Percentiles rank a stretch among this genome's conserved stretches.
These are phyloP conservation scores for Gandaritis pyraliata DNA, from an alignment of 2,888 invertebrate genomes.

Conservation along the genomic window DNA sequence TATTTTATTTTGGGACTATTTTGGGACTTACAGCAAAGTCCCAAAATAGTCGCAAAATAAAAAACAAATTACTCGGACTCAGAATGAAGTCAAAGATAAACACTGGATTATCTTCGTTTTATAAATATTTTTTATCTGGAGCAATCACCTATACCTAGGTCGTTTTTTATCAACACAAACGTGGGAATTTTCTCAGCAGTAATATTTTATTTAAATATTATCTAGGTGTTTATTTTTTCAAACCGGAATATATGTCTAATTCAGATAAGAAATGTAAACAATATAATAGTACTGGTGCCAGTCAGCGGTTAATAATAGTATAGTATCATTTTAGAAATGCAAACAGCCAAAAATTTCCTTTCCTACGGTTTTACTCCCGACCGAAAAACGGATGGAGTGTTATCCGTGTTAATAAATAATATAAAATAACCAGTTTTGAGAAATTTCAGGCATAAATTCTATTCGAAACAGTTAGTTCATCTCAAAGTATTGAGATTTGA, in stretches of 20 bases:
- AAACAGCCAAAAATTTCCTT: too few species aligned
- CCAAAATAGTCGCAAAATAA: background rate
- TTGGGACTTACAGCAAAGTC: too few species aligned
- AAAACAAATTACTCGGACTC: conserved; percentile 19
- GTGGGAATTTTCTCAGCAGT: conserved; percentile 19
- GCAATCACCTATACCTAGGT: conserved; percentile 57
- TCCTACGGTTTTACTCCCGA: too few species aligned
- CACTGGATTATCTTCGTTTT: conserved; percentile 27
- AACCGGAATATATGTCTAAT: background rate
- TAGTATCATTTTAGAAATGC: background rate
- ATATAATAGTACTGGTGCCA: conserved; percentile 8
- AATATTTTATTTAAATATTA: background rate
- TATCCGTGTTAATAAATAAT: too few species aligned
- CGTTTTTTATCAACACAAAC: conserved; percentile 42
- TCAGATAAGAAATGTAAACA: conserved; percentile 18
- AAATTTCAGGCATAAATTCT: too few species aligned
- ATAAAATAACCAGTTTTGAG: too few species aligned
- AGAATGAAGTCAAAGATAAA: conserved; percentile 26
- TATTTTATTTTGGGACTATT: conserved; percentile 14
- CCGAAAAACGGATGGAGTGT: too few species aligned
- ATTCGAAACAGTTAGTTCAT: too few species aligned
- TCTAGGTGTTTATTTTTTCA: background rate
- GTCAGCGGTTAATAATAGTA: background rate
- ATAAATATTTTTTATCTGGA: conserved; percentile 43
- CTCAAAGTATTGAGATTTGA: too few species aligned